These are phyloP conservation scores for Pleuronectes platessa DNA, from an alignment of 2,113 vertebrate species.

Conservation along the genomic window DNA sequence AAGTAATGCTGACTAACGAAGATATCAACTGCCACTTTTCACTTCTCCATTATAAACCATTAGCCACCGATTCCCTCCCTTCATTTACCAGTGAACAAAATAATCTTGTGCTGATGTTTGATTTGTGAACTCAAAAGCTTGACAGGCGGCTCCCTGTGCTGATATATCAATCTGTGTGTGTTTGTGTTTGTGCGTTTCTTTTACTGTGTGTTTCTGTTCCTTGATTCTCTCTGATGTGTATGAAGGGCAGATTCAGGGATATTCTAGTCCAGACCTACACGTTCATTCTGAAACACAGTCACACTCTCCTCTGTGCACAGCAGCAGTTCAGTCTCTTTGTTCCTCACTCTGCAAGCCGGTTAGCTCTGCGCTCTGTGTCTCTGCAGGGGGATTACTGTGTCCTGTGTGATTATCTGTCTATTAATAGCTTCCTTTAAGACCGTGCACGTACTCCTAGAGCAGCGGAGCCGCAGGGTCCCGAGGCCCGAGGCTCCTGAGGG, in stretches of 20 bases:
- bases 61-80: too few species aligned
- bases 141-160: too few species aligned
- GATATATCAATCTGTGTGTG: not conserved
- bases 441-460: constrained; percentile 50
- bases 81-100: too few species aligned
- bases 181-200: not conserved
- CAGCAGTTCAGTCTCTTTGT: not conserved
- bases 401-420: constrained; percentile 75
- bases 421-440: constrained; percentile 75
- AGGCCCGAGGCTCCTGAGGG: not conserved
- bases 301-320: too few species aligned
- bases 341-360: constrained; percentile 10
- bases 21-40: too few species aligned
- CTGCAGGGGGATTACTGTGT: constrained; percentile 63
- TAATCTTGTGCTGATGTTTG: too few species aligned
- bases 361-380: constrained; percentile 32
- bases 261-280: not conserved
- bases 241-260: constrained; percentile 34
- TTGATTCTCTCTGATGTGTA: constrained; percentile 10
- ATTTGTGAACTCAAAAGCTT: too few species aligned
- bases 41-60: too few species aligned
- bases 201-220: not conserved
- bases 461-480: constrained; percentile 18
- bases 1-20: too few species aligned
- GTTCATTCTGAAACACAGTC: too few species aligned